These are phyloP conservation scores for Drosophila parabipectinata DNA, from an alignment of 1,140 invertebrate genomes.

Conservation along the genomic window DNA sequence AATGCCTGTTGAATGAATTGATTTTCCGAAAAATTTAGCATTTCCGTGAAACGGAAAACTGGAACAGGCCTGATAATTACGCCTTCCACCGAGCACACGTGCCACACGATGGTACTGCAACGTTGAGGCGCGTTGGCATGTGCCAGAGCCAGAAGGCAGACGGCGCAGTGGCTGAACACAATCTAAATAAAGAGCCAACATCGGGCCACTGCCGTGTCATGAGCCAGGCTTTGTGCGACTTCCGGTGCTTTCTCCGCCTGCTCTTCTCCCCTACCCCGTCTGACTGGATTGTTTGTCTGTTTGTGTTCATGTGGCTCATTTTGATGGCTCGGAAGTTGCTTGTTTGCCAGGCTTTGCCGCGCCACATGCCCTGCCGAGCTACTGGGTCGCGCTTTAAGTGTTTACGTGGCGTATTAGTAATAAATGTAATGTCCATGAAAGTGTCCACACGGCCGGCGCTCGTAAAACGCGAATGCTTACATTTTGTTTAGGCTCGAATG, in stretches of 20 bases:
- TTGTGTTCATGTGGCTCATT: conserved; percentile 55
- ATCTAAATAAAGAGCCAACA: conserved; percentile 42
- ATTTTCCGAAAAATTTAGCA: not conserved
- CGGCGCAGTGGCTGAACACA: conserved; percentile 7
- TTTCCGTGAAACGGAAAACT: not conserved
- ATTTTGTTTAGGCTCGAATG: conserved; percentile 50
- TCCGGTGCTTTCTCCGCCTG: conserved; percentile 10
- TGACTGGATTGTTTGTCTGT: conserved; percentile 43
- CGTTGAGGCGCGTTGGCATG: not conserved
- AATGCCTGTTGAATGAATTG: too few species aligned
- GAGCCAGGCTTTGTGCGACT: conserved; percentile 40
- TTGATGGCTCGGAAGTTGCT: conserved; percentile 69
- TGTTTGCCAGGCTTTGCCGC: conserved; percentile 52
- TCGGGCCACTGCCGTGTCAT: conserved; percentile 16
- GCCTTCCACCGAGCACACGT: not conserved
- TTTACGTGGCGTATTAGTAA: conserved; percentile 82
- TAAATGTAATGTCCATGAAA: conserved; percentile 78
- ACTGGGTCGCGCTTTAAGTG: conserved; percentile 61
- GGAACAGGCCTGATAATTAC: not conserved
- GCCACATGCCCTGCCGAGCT: not conserved
- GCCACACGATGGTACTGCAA: not conserved
- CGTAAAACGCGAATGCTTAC: conserved; percentile 66
- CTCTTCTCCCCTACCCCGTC: not conserved
- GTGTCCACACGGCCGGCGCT: conserved; percentile 40
- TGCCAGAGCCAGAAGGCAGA: not conserved